Evolutionary conservation across 2,888 invertebrate genomes (phyloP).

Genomic region (Torymus tubicola): DNA sequence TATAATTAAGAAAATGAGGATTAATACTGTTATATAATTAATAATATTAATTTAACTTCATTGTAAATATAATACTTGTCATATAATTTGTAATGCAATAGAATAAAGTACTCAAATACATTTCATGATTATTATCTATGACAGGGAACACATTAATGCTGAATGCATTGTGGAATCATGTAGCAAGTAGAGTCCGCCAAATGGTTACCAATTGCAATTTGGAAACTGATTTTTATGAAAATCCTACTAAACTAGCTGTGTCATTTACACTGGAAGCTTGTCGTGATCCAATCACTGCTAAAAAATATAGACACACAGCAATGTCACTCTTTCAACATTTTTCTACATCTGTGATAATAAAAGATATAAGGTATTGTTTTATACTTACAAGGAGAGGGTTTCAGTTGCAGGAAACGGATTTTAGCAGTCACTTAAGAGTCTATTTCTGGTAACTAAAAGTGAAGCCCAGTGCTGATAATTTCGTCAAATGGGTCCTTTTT

Average conservation of each 20-base stretch:
- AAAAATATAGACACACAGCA: conserved; percentile 69
- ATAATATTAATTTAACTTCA: not conserved
- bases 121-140: too few species aligned
- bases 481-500: too few species aligned
- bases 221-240: conserved; percentile 64
- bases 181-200: conserved; percentile 70
- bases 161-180: conserved; percentile 70
- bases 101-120: too few species aligned
- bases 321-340: conserved; percentile 72
- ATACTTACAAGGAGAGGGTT: too few species aligned
- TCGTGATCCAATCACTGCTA: conserved; percentile 66
- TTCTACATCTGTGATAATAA: conserved; percentile 69
- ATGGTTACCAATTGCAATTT: conserved; percentile 67
- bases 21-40: not conserved
- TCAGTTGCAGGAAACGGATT: too few species aligned
- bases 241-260: conserved; percentile 70
- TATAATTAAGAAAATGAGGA: too few species aligned
- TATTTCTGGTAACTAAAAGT: too few species aligned
- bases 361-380: conserved; percentile 68
- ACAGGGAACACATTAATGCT: conserved; percentile 59
- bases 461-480: too few species aligned
- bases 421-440: too few species aligned
- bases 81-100: too few species aligned
- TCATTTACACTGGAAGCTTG: conserved; percentile 71
- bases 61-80: not conserved